These are phyloP conservation scores for Dryobotodes eremita DNA, from an alignment of 2,888 invertebrate genomes.

Conservation along the genomic window DNA sequence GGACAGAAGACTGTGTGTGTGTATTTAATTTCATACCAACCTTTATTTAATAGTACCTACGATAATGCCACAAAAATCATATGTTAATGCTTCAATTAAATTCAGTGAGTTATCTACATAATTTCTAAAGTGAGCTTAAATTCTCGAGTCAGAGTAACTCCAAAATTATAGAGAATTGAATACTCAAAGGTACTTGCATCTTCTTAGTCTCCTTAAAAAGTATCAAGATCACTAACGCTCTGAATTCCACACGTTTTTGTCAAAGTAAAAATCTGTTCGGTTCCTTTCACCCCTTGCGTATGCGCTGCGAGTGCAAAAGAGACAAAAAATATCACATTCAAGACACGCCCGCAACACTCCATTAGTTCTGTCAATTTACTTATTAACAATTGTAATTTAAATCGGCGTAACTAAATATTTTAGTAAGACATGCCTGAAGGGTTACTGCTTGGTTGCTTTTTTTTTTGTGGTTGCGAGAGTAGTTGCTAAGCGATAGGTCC, in stretches of 20 bases:
- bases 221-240: slow-evolving; percentile 74
- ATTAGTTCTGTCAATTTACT: slow-evolving; percentile 69
- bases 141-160: not conserved
- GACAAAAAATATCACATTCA: slow-evolving; percentile 67
- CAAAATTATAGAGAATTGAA: no score
- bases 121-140: not conserved
- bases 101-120: not conserved
- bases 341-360: slow-evolving; percentile 64
- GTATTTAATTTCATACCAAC: no score
- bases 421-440: slow-evolving; percentile 3
- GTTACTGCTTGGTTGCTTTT: not conserved
- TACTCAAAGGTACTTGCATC: no score
- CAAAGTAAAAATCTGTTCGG: slow-evolving; percentile 76
- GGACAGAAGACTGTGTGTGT: no score
- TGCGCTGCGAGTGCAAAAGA: slow-evolving; percentile 50
- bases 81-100: not conserved
- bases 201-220: slow-evolving; percentile 60
- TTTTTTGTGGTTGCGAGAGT: not conserved
- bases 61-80: not conserved
- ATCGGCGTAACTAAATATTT: slow-evolving; percentile 43
- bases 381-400: slow-evolving; percentile 64
- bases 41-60: no score
- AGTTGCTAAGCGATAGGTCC: not conserved
- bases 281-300: slow-evolving; percentile 80
- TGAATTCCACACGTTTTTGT: slow-evolving; percentile 72